Percentiles rank a stretch among this genome's conserved stretches.
These are phyloP conservation scores for Mimumesa dahlbomi DNA, from an alignment of 2,888 invertebrate genomes.

Conservation along the genomic window DNA sequence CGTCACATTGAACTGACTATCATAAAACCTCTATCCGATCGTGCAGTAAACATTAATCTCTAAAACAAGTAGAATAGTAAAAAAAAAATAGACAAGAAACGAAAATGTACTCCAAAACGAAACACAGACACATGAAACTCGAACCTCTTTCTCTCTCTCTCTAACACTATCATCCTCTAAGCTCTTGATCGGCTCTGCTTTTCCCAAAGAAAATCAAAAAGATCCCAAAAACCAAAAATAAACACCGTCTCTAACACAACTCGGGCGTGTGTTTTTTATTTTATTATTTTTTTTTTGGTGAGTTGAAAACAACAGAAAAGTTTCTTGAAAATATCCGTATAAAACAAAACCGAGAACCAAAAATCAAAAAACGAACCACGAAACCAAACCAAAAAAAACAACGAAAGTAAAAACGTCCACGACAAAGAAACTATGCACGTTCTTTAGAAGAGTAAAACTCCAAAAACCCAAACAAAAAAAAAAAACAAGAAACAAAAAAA, in stretches of 20 bases:
- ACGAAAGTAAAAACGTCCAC: conserved; percentile 1
- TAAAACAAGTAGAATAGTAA: background rate
- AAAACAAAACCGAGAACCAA: too few relatives aligned
- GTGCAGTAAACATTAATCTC: background rate
- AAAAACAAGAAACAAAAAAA: too few relatives aligned
- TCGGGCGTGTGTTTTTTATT: conserved; percentile 1
- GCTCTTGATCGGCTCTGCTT: conserved; percentile 59
- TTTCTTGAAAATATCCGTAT: too few relatives aligned
- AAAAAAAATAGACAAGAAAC: background rate
- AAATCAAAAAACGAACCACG: background rate
- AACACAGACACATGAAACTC: background rate
- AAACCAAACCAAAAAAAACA: background rate
- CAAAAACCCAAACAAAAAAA: conserved; percentile 39
- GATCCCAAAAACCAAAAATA: background rate
- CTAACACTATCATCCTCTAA: conserved; percentile 21
- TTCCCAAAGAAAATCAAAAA: conserved; percentile 5
- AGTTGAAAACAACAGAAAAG: too few relatives aligned
- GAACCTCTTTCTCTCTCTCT: background rate
- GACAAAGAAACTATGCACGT: conserved; percentile 48
- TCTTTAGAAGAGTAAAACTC: conserved; percentile 37
- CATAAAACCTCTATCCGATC: background rate
- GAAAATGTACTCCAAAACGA: background rate
- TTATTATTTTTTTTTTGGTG: too few relatives aligned
- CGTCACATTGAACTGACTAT: background rate
- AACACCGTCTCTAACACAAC: conserved; percentile 30